These are phyloP conservation scores for Tenrec ecaudatus DNA, from an alignment of 2,113 vertebrate genomes.

Conservation along the genomic window DNA sequence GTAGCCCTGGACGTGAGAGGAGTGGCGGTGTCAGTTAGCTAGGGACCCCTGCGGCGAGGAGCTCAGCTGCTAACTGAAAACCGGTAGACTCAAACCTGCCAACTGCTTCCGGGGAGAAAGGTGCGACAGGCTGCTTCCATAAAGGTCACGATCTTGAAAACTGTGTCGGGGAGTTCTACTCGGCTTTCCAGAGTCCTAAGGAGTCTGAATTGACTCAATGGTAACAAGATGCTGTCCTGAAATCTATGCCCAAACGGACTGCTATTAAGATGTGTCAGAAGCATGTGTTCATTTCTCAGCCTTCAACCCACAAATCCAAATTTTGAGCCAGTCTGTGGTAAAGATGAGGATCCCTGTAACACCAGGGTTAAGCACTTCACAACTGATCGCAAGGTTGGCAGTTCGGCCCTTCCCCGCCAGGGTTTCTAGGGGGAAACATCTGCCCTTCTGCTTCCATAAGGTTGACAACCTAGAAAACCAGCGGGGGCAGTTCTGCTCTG, in stretches of 20 bases:
- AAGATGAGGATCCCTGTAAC: background rate
- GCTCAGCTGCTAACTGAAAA: background rate
- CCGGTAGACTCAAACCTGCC: background rate
- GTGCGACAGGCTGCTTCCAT: background rate
- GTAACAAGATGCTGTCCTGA: background rate
- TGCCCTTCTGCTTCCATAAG: background rate
- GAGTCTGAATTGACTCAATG: background rate
- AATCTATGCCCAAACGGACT: background rate
- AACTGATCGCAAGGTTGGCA: background rate
- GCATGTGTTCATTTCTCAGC: background rate
- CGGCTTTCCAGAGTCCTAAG: background rate
- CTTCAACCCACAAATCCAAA: background rate
- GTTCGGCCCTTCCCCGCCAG: background rate
- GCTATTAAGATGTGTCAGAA: background rate
- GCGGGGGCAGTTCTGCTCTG: background rate
- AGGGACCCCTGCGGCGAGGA: background rate
- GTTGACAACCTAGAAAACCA: background rate
- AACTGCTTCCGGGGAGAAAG: background rate
- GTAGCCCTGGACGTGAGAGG: too few relatives aligned
- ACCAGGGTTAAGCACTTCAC: background rate
- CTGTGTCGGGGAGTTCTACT: background rate
- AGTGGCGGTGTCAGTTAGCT: background rate
- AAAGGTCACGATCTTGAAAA: background rate
- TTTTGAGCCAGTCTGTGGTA: background rate
- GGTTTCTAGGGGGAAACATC: background rate